Conservation (phyloP, 2,888 invertebrate species). For the Anoplius nigerrimus region DNA sequence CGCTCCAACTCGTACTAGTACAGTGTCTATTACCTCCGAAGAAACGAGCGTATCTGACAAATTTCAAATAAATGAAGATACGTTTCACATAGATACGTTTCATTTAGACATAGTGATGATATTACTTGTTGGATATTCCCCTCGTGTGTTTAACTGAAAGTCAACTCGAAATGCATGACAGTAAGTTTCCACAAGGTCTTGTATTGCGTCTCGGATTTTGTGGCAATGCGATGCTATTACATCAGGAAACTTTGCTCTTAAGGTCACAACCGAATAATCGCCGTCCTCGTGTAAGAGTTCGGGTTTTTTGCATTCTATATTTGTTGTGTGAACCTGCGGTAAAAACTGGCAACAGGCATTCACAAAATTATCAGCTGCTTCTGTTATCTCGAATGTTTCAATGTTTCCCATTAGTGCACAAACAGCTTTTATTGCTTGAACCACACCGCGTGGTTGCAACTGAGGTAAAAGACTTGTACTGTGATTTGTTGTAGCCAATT, state of each 20-base stretch:
- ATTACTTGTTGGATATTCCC: slow-evolving; percentile 77
- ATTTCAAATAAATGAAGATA: not conserved
- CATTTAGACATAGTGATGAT: not conserved
- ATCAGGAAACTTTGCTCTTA: slow-evolving; percentile 78
- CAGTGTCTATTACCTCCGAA: slow-evolving; percentile 84
- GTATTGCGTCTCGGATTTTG: slow-evolving; percentile 86
- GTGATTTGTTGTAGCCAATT: slow-evolving; percentile 69
- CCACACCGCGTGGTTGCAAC: slow-evolving; percentile 83
- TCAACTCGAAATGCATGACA: slow-evolving; percentile 89
- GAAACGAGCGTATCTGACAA: slow-evolving; percentile 81
- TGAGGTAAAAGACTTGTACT: slow-evolving; percentile 70
- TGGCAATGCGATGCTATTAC: slow-evolving; percentile 82
- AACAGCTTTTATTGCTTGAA: slow-evolving; percentile 94
- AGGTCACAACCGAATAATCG: slow-evolving; percentile 82
- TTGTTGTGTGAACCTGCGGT: slow-evolving; percentile 70
- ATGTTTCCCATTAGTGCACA: slow-evolving; percentile 92
- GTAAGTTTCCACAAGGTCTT: slow-evolving; percentile 90
- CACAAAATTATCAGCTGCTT: slow-evolving; percentile 82
- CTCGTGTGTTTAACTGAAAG: slow-evolving; percentile 83
- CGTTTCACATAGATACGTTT: not conserved
- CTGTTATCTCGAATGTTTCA: slow-evolving; percentile 91
- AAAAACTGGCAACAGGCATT: slow-evolving; percentile 78
- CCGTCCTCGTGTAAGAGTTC: slow-evolving; percentile 83
- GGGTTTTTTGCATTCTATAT: slow-evolving; percentile 76
- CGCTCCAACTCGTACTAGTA: slow-evolving; percentile 88